A percentile compares a stretch with the other conserved stretches of the same genome.
phyloP scores from a whole-genome alignment of 2,888 invertebrate species.

The Globia sparganii region DNA sequence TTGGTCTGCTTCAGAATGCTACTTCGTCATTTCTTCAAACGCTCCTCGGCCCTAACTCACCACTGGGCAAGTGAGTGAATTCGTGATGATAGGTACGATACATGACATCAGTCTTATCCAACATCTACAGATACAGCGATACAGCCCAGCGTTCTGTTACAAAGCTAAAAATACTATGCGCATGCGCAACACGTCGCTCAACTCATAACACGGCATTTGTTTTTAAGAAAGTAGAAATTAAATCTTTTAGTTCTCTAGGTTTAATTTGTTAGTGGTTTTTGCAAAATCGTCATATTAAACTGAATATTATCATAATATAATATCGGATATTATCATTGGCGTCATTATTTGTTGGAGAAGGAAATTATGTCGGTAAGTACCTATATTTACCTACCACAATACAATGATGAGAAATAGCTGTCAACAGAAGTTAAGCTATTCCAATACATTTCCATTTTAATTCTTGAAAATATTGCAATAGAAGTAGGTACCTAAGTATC shows the following conservation, averaged over 20 bases:
- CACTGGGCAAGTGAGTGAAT: background rate
- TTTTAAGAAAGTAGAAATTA: conserved; percentile 11
- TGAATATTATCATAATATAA: background rate
- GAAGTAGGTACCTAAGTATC: background rate
- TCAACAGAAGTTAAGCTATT: background rate
- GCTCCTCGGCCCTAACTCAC: background rate
- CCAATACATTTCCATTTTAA: background rate
- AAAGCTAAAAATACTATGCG: conserved; percentile 54
- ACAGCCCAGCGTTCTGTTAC: conserved; percentile 27
- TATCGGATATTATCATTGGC: background rate
- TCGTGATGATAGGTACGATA: conserved; percentile 9
- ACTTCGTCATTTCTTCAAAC: background rate
- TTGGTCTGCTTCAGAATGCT: background rate
- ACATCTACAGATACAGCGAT: conserved; percentile 22
- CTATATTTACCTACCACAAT: background rate
- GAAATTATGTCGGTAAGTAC: conserved; percentile 38
- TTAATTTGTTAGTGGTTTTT: conserved; percentile 20
- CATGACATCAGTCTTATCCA: conserved; percentile 16
- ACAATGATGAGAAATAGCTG: background rate
- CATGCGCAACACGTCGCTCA: conserved; percentile 41
- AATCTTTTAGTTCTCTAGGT: conserved; percentile 5
- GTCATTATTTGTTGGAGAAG: background rate
- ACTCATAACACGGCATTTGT: conserved; percentile 46
- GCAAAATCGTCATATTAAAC: background rate
- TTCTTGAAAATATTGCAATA: background rate